Evolutionary conservation across 2,797 vertebrate species (phyloP).

Genomic region (Zenarchopterus dispar): DNA sequence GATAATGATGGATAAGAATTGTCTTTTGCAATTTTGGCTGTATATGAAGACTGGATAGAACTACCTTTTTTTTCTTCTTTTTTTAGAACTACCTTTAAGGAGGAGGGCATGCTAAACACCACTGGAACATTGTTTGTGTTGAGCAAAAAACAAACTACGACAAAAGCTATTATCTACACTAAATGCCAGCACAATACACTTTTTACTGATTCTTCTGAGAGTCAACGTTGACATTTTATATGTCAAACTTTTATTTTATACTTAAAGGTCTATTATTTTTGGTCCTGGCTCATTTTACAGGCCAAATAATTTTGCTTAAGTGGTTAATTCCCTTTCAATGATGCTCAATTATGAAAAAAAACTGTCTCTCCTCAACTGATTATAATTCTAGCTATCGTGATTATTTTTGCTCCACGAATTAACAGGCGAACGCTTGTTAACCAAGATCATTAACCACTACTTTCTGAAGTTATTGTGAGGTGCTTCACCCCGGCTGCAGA

Average conservation of each 20-base stretch:
- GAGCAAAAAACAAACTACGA: slow-evolving; percentile 44
- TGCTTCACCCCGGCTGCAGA: slow-evolving; percentile 35
- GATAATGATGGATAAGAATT: too few relatives aligned
- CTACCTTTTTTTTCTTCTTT: too few relatives aligned
- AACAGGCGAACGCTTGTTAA: too few relatives aligned
- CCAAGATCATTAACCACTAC: slow-evolving; percentile 39
- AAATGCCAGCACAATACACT: slow-evolving; percentile 30
- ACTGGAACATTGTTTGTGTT: slow-evolving; percentile 8
- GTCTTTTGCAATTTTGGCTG: too few relatives aligned
- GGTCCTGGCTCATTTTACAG: slow-evolving; percentile 6
- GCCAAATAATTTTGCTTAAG: slow-evolving; percentile 19
- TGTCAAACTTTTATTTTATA: slow-evolving; percentile 32
- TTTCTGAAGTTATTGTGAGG: slow-evolving; percentile 15
- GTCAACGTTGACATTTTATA: slow-evolving; percentile 19
- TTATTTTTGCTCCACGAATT: slow-evolving; percentile 39
- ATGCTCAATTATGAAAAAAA: neutral
- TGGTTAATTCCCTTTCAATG: slow-evolving; percentile 22
- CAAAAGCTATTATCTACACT: slow-evolving; percentile 33
- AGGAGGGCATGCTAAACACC: slow-evolving; percentile 48
- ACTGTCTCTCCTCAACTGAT: slow-evolving; percentile 1
- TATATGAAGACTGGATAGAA: too few relatives aligned
- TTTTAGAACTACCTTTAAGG: slow-evolving; percentile 35
- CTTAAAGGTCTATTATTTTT: slow-evolving; percentile 2
- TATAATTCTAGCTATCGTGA: slow-evolving; percentile 23
- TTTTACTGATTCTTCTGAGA: slow-evolving; percentile 32